These are phyloP conservation scores for Cordylochernes scorpioides DNA, from an alignment of 2,888 invertebrate species.

Conservation along the genomic window DNA sequence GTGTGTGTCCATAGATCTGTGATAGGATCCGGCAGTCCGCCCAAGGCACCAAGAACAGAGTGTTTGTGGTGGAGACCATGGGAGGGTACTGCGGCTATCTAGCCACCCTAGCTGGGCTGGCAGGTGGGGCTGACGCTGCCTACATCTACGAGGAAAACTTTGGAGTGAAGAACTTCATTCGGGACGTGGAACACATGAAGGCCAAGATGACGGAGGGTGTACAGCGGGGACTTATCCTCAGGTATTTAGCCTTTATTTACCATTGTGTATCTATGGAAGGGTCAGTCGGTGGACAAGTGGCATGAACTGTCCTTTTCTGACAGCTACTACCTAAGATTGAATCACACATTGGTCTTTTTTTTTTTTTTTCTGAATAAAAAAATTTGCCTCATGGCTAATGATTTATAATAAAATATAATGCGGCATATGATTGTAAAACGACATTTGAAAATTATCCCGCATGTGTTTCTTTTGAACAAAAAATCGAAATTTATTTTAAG, in stretches of 20 bases:
- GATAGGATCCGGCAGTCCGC: conserved; percentile 93
- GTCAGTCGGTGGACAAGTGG: too few relatives aligned
- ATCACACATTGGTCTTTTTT: too few relatives aligned
- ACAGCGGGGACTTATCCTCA: conserved; percentile 23
- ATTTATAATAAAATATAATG: too few relatives aligned
- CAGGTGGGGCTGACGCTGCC: conserved; percentile 39
- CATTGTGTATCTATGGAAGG: too few relatives aligned
- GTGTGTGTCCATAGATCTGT: conserved; percentile 43
- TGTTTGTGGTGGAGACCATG: conserved; percentile 27
- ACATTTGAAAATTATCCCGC: too few relatives aligned
- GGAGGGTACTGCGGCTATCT: conserved; percentile 30
- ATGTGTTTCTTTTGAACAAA: too few relatives aligned
- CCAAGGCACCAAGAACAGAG: conserved; percentile 33
- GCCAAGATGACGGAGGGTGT: conserved; percentile 23
- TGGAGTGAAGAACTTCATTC: conserved; percentile 20
- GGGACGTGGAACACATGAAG: conserved; percentile 20
- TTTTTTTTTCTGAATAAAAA: too few relatives aligned
- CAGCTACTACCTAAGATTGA: too few relatives aligned
- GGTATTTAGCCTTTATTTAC: conserved; percentile 19
- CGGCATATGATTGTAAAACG: too few relatives aligned
- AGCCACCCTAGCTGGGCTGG: conserved; percentile 52
- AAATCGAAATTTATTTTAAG: too few relatives aligned
- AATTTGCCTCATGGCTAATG: too few relatives aligned
- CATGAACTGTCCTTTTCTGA: too few relatives aligned
- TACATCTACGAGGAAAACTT: conserved; percentile 27